phyloP scores from a whole-genome alignment of 2,113 vertebrate species.

The Diglossa brunneiventris region DNA sequence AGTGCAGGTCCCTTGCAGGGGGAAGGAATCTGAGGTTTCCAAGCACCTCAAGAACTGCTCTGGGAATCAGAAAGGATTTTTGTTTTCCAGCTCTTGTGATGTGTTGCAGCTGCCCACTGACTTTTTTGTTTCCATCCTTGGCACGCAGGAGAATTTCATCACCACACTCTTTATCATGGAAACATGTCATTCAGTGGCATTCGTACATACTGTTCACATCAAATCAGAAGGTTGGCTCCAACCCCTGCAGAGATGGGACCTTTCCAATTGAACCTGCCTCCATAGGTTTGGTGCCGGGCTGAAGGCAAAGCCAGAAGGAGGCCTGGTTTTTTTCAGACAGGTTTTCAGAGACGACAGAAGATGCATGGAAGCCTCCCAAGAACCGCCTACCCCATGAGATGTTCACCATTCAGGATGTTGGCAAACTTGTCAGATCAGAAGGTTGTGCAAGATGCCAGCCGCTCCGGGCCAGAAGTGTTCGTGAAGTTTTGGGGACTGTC shows the following conservation, averaged over 20 bases:
- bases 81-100: constrained; percentile 51
- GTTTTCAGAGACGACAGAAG: constrained; percentile 64
- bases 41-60: background rate
- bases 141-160: constrained; percentile 48
- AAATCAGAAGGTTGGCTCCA: constrained; percentile 56
- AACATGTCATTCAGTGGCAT: constrained; percentile 59
- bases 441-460: constrained; percentile 56
- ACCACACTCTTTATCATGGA: constrained; percentile 60
- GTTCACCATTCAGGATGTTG: constrained; percentile 62
- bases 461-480: constrained; percentile 51
- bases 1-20: background rate
- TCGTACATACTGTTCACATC: constrained; percentile 56
- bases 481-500: constrained; percentile 52
- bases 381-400: constrained; percentile 58
- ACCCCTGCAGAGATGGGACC: constrained; percentile 51
- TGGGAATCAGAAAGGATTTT: constrained; percentile 4
- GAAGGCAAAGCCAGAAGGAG: constrained; percentile 58
- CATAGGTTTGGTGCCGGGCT: constrained; percentile 34
- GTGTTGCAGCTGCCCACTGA: constrained; percentile 57
- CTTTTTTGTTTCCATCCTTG: constrained; percentile 67
- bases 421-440: constrained; percentile 68
- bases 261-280: constrained; percentile 55
- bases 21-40: background rate
- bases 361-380: constrained; percentile 60
- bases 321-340: constrained; percentile 22